Percentiles rank a stretch among this genome's conserved stretches.
phyloP scores from a whole-genome alignment of 2,113 vertebrate species.

The Eretmochelys imbricata region DNA sequence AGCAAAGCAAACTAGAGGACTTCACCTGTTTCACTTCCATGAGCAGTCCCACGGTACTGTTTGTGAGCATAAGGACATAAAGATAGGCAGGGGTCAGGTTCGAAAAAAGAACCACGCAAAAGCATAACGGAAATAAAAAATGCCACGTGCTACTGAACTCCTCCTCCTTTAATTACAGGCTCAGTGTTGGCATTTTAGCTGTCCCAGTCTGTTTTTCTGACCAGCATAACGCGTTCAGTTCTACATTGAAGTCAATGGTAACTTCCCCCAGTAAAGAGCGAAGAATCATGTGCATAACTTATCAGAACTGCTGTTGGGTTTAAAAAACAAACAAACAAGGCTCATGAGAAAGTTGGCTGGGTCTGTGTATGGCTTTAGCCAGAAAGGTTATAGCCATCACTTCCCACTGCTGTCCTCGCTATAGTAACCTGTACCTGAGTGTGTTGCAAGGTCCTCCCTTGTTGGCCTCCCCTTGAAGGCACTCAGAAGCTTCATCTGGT shows the following conservation, averaged over 20 bases:
- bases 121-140: conserved; percentile 21
- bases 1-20: background rate
- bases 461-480: background rate
- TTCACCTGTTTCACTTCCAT: background rate
- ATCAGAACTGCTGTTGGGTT: background rate
- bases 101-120: background rate
- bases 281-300: background rate
- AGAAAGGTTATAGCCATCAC: background rate
- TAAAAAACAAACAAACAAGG: background rate
- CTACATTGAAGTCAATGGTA: background rate
- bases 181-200: conserved; percentile 9
- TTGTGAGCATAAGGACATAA: background rate
- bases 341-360: background rate
- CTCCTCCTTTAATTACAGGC: background rate
- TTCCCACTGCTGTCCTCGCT: background rate
- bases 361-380: background rate
- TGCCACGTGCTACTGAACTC: background rate
- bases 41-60: background rate
- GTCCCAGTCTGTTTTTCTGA: background rate
- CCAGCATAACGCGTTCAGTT: background rate
- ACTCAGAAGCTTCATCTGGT: background rate
- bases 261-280: background rate
- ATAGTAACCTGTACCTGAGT: accelerated
- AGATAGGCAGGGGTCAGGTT: background rate
- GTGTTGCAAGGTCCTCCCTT: background rate